Evolutionary conservation across 2,797 vertebrate genomes (phyloP).

Genomic region (Lepus oiostolus): DNA sequence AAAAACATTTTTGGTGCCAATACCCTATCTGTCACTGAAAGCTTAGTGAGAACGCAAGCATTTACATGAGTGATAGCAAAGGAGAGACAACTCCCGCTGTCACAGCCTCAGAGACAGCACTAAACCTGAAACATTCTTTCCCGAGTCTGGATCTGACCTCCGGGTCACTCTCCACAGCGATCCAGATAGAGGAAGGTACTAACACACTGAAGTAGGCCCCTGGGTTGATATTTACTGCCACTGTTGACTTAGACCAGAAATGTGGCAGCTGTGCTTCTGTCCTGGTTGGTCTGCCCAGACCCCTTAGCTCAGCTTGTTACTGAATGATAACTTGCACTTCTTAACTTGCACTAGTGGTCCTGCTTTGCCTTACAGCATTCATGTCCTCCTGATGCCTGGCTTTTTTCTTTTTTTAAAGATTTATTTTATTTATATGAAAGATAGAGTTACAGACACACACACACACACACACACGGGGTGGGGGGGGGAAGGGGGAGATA

Average conservation of each 20-base stretch:
- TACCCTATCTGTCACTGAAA: background rate
- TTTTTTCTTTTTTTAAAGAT: background rate
- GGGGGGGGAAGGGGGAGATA: too few relatives aligned
- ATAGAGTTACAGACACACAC: too few relatives aligned
- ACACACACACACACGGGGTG: too few relatives aligned
- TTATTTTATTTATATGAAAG: too few relatives aligned
- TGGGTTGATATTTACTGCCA: background rate
- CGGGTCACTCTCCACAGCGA: background rate
- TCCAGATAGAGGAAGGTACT: constrained; percentile 21
- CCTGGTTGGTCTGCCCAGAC: background rate
- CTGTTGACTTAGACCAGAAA: background rate
- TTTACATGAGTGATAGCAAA: background rate
- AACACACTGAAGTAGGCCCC: background rate
- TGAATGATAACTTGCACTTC: background rate
- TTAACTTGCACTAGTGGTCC: background rate
- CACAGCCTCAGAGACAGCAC: constrained; percentile 9
- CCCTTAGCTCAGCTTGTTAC: background rate
- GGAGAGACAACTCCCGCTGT: constrained; percentile 22
- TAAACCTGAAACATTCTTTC: constrained; percentile 47
- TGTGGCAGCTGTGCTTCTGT: background rate
- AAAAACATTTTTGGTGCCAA: background rate
- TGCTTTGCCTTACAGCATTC: background rate
- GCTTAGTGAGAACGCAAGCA: constrained; percentile 4
- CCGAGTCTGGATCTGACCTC: constrained; percentile 32
- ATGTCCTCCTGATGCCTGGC: background rate